Evolutionary conservation across 53 echinoderm and acorn worm species (phyloP), one percentile per base, ranked within the genome.

Genomic region (Pentamera pediparva): DNA sequence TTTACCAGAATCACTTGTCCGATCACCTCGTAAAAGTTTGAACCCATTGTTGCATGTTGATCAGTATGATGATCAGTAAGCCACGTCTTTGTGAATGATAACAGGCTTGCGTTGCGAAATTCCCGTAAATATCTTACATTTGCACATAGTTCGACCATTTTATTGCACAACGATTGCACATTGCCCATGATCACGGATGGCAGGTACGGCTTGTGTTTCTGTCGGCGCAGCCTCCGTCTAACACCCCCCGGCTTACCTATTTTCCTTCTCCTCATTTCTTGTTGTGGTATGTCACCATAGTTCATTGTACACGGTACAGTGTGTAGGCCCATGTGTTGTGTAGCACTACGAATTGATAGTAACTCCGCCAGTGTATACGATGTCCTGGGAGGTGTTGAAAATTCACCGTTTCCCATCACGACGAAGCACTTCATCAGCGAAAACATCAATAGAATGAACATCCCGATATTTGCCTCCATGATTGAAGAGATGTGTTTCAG

Each of bases 1-100:
- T 56, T 82, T 82, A 37, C 76, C 76, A 22, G 76, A 52, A 28
- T 82, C 65, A 2, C 32, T 24, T 18, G 40, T 56, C 24, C 82
- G 41, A 27, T 76, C 76, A n/a, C 69, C 69, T 26, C 69, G 69
- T 43, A 67, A 21, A 5, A 67, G 26, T 24, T 35, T 67, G 45
- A 67, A 67, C 21, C 69, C 69, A 67, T 67, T 12, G 41, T 11
- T 21, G 43, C 22, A 41, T 45, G 47, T 21, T 11, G 28, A 43
- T 67, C 69, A 67, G 12, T 43, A 17, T 43, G 43, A 18, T 67
- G 47, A 24, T 67, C 34, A 0, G 41, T 67, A 21, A 67, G 69
- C 69, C 69, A 67, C 25, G 69, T 67, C 29, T 40, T 26, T 17
- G 69, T 67, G 18, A 67, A 67, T 6, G 69, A 67, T 18, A 3